Percentiles rank a stretch among this genome's conserved stretches.
These are phyloP conservation scores for Troglohyphantes excavatus DNA, from an alignment of 2,888 invertebrate genomes.

Conservation along the genomic window DNA sequence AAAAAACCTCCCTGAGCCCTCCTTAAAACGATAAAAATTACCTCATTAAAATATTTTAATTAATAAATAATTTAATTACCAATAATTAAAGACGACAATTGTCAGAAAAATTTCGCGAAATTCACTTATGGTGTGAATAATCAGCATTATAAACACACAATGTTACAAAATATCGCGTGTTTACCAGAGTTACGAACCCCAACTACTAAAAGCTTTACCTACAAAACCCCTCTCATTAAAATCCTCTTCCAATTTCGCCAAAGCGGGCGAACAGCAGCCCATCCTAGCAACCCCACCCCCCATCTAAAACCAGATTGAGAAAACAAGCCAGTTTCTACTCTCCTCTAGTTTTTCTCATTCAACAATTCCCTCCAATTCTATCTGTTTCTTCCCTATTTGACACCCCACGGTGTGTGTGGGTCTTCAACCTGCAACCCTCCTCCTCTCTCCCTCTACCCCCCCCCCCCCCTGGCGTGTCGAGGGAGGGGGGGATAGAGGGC, in stretches of 20 bases:
- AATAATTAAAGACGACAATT: no score
- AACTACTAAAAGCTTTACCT: no score
- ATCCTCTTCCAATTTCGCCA: slow-evolving; percentile 30
- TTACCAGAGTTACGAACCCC: no score
- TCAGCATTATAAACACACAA: no score
- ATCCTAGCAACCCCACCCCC: slow-evolving; percentile 27
- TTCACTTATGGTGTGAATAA: no score
- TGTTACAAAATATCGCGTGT: no score
- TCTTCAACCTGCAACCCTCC: slow-evolving; percentile 73
- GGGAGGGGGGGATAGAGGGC: slow-evolving; percentile 16
- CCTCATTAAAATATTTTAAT: no score
- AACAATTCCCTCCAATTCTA: slow-evolving; percentile 70
- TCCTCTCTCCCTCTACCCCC: slow-evolving; percentile 47
- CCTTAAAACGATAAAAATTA: no score
- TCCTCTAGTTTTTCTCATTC: slow-evolving; percentile 59
- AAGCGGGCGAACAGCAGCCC: background rate
- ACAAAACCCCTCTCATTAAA: no score
- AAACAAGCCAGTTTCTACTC: slow-evolving; percentile 72
- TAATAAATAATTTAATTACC: no score
- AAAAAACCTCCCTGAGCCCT: no score
- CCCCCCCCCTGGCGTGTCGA: slow-evolving; percentile 7
- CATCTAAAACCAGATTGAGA: slow-evolving; percentile 64
- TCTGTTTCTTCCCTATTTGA: slow-evolving; percentile 76
- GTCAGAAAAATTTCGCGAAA: no score
- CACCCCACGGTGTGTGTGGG: slow-evolving; percentile 66